Evolutionary conservation across 2,888 invertebrate species (phyloP).

Genomic region (Morpho helenor): DNA sequence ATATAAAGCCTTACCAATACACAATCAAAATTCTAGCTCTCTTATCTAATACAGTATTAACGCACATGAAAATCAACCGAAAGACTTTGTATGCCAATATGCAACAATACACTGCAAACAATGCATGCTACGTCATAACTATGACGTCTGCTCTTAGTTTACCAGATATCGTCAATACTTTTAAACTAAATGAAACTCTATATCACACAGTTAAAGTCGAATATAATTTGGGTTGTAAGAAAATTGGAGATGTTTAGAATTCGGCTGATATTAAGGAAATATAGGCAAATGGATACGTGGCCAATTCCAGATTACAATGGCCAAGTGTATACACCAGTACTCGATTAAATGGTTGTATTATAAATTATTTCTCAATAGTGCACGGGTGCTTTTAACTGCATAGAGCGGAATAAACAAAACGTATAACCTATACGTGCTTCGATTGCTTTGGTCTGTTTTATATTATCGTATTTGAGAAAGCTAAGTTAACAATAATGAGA

Average conservation of each 20-base stretch:
- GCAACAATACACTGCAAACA: slow-evolving; percentile 30
- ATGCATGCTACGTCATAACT: slow-evolving; percentile 30
- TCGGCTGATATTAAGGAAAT: slow-evolving; percentile 25
- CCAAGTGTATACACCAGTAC: slow-evolving; percentile 22
- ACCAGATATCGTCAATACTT: background rate
- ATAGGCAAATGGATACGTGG: slow-evolving; percentile 30
- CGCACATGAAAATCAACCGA: slow-evolving; percentile 21
- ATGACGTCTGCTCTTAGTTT: slow-evolving; percentile 26
- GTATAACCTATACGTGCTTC: too few species aligned
- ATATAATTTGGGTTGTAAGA: background rate
- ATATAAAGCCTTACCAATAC: too few species aligned
- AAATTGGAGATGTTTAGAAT: slow-evolving; percentile 20
- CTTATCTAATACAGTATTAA: slow-evolving; percentile 19
- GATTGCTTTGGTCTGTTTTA: too few species aligned
- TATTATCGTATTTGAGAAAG: too few species aligned
- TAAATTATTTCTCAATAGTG: slow-evolving; percentile 22
- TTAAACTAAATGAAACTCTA: too few species aligned
- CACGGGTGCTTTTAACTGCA: slow-evolving; percentile 8
- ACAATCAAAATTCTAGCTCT: too few species aligned
- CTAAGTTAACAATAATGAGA: too few species aligned
- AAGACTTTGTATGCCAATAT: slow-evolving; percentile 26
- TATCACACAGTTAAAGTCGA: too few species aligned
- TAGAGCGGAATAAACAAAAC: slow-evolving; percentile 14
- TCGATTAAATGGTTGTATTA: slow-evolving; percentile 22
- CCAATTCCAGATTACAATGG: slow-evolving; percentile 29